phyloP scores from a whole-genome alignment of 2,888 invertebrate species.

The Cremastinae sp. region DNA sequence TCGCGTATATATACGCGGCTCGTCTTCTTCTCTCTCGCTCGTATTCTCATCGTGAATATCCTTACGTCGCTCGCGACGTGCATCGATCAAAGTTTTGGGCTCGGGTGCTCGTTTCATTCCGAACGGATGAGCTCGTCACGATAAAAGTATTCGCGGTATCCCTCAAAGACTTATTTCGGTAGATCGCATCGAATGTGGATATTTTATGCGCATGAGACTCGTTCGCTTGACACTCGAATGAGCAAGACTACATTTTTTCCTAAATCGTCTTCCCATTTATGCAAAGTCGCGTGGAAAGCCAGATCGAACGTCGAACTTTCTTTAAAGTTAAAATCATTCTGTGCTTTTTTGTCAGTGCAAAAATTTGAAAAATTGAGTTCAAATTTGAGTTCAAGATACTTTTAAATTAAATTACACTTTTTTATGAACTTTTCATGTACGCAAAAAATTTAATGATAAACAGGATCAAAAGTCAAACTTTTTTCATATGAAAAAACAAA shows the following conservation, averaged over 20 bases:
- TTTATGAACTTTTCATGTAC: no score
- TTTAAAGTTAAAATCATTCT: no score
- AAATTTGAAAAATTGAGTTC: no score
- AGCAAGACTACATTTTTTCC: constrained; percentile 27
- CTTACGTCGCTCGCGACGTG: constrained; percentile 43
- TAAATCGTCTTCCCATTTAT: constrained; percentile 13
- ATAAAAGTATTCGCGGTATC: constrained; percentile 55
- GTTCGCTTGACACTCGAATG: constrained; percentile 29
- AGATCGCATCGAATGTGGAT: constrained; percentile 52
- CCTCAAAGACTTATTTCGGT: constrained; percentile 60
- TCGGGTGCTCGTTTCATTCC: constrained; percentile 52
- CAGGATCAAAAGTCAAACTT: no score
- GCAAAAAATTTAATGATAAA: no score
- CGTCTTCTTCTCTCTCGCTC: no score
- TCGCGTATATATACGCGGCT: constrained; percentile 25
- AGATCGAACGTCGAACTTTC: no score
- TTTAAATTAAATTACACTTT: no score
- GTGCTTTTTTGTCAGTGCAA: no score
- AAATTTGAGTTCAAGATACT: no score
- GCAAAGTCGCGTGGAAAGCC: no score
- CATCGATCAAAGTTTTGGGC: constrained; percentile 57
- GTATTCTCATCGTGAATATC: constrained; percentile 33
- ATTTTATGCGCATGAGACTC: constrained; percentile 6
- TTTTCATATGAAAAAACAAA: no score
- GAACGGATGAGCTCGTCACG: constrained; percentile 45